Conservation (phyloP, 2,797 vertebrate genomes). For the Onychomys torridus region DNA sequence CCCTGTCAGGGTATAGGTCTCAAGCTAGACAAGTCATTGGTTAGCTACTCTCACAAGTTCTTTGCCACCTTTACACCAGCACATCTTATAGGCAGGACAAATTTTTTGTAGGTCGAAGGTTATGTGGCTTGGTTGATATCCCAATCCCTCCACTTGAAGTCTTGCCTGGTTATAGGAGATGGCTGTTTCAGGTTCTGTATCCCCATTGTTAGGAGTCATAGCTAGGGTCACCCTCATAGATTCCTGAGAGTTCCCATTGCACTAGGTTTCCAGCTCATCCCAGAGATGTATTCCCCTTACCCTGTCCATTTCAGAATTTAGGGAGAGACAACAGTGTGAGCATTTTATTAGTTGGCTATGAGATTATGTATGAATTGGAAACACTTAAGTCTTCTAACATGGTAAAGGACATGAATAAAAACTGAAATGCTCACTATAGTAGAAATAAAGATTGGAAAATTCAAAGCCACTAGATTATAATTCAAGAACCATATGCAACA, state of each 20-base stretch:
- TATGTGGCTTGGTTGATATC: background rate
- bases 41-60: background rate
- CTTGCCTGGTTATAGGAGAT: background rate
- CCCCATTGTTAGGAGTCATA: background rate
- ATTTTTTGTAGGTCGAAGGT: background rate
- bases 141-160: background rate
- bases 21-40: background rate
- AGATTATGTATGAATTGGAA: background rate
- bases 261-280: background rate
- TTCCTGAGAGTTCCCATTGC: background rate
- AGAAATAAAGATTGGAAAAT: background rate
- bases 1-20: background rate
- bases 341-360: conserved; percentile 14
- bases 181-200: background rate
- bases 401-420: background rate
- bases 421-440: background rate
- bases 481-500: no score
- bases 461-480: background rate
- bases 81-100: background rate
- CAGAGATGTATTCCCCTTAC: background rate
- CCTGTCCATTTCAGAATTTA: background rate
- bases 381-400: background rate
- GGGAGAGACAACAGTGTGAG: background rate
- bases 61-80: background rate
- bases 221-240: background rate